Evolutionary conservation across 2,888 invertebrate species (phyloP), one percentile per base, ranked within the genome.

Genomic region (Agrenia bidenticulata): DNA sequence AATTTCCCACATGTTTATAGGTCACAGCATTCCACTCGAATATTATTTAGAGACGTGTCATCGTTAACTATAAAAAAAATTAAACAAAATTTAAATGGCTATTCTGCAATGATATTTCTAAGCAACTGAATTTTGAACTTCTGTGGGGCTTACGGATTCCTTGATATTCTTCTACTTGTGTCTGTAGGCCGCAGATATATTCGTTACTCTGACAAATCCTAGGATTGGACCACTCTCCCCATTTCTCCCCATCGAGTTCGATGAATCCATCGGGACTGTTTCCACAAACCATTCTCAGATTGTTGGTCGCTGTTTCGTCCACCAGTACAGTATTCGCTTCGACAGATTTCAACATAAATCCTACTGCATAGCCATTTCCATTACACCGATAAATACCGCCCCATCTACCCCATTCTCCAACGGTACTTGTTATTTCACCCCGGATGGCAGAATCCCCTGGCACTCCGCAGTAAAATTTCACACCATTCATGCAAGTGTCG

Each of bases 231-330:
- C 70, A 72, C 24, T 72, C 66, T 19, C 72, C 72, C 69, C 69
- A 72, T 1, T 53, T 19, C 61, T 72, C 72, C 39, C 72, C 72
- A 42, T 70, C 70, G 0, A 70, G 65, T 32, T 72, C 72, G 23
- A 72, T 61, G 41, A 66, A 72, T 19, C 65, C 65, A 2, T 51
- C 54, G 0, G 64, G 63, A 17, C 64, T 64, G 21, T 66, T 64
- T 1, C 60, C 24, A 39, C 75, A 75, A 24, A 75, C 53, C 15
- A 75, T 58, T 57, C 73, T 49, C n/a, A 75, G 42, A 53, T 73
- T 75, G 11, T 75, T 73, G 1, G 72, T 61, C 1, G 75, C 75
- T 0, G 73, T 67, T 21, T 75, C 75, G 56, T 75, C 73, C 4
- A 70, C 49, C 2, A 37, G 11, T 7, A 68, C 58, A 17, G 69